Evolutionary conservation across 2,113 vertebrate species (phyloP), one percentile per base, ranked within the genome.

Genomic region (Nannospalax galili): DNA sequence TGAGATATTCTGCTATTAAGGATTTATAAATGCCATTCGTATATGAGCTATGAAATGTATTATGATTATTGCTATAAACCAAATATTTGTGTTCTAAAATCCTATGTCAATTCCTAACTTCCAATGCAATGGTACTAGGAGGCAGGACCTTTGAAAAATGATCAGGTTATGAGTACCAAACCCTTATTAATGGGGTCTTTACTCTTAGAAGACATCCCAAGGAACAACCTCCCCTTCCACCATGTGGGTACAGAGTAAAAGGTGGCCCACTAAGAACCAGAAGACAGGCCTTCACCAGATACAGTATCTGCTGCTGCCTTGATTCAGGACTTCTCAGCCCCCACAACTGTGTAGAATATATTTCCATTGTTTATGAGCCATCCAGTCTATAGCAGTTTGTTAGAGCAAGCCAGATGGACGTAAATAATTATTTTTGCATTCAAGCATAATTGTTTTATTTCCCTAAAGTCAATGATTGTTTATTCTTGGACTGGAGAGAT

Each of bases 381-480:
- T 6, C 60, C 62, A 58, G 45, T 40, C 70, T 75, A 40, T 62
- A 64, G 40, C 6, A n/a, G 60, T n/a, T 75, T 82, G 26, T 84
- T 75, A 67, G 7, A 75, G 32, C 30, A 73, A n/a, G 30, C 56
- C 56, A 22, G 12, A 37, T 16, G 32, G 37, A 75, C 30, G 22
- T 30, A 82, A 42, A 67, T 24, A 58, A 58, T 82, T 88, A 19
- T 32, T 93, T 88, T 93, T 72, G 1, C 28, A 45, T 81, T 92
- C 80, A 58, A 89, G 79, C 62, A 35, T 64, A 62, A 62, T 78
- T 86, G 62, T 69, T 90, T 96, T 89, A 45, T 56, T 92, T 77
- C 64, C 88, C 64, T 89, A 40, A 82, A 94, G 67, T 75, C 73
- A 40, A 37, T 48, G 56, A 73, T 56, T 90, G 24, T 87, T 89